Evolutionary conservation across 2,113 vertebrate genomes (phyloP).

Genomic region (Gallinago undulata): DNA sequence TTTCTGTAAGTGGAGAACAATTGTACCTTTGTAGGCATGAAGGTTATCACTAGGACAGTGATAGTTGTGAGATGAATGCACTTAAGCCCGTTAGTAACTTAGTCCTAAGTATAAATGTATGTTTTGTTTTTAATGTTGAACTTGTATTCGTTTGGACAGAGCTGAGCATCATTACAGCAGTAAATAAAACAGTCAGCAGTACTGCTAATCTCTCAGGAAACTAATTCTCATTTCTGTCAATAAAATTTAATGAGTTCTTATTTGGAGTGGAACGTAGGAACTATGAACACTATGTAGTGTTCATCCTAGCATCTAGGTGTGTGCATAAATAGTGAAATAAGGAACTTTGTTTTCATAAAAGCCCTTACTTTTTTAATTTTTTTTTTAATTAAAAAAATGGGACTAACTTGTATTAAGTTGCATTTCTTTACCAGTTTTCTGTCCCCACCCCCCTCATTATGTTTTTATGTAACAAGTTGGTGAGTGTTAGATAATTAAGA

Average conservation of each 20-base stretch:
- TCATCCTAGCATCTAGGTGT: neutral
- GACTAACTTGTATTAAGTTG: neutral
- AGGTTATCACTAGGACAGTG: neutral
- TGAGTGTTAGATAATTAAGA: neutral
- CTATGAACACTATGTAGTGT: rapidly evolving
- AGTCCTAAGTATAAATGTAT: neutral
- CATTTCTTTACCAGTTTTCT: neutral
- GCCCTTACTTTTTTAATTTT: neutral
- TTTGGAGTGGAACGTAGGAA: neutral
- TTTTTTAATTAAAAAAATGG: neutral
- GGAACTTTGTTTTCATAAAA: neutral
- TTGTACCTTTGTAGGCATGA: neutral
- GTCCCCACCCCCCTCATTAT: rapidly evolving
- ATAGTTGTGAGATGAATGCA: neutral
- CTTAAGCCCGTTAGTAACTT: neutral
- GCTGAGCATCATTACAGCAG: neutral
- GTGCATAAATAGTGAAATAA: neutral
- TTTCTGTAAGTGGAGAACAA: neutral
- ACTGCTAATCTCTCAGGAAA: neutral
- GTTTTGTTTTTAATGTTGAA: neutral
- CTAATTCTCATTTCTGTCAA: neutral
- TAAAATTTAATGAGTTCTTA: neutral
- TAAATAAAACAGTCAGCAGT: neutral
- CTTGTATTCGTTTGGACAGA: neutral
- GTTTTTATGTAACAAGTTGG: neutral